Evolutionary conservation across 2,113 vertebrate genomes (phyloP).

Genomic region (Collichthys lucidus): DNA sequence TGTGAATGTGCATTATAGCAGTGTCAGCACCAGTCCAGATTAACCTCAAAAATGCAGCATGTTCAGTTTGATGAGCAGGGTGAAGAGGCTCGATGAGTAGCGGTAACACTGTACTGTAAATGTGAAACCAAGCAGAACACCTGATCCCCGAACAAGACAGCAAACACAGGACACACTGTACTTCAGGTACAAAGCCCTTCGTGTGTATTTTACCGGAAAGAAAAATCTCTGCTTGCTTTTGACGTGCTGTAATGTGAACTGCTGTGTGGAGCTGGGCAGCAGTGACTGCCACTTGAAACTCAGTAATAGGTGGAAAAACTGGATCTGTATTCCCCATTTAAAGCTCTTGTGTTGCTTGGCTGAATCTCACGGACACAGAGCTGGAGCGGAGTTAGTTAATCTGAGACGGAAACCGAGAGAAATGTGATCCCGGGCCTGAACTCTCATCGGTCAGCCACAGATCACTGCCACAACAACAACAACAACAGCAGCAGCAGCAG

Average conservation of each 20-base stretch:
- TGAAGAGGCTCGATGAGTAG: not conserved
- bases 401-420: constrained; percentile 52
- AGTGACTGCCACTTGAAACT: constrained; percentile 32
- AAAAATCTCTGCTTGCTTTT: constrained; percentile 31
- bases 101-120: constrained; percentile 22
- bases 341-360: constrained; percentile 43
- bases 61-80: constrained; percentile 3
- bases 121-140: constrained; percentile 38
- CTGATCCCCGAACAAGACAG: constrained; percentile 30
- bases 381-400: constrained; percentile 27
- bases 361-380: constrained; percentile 16
- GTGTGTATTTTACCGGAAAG: constrained; percentile 10
- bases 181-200: constrained; percentile 19
- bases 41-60: constrained; percentile 17
- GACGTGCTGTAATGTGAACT: constrained; percentile 50
- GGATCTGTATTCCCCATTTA: constrained; percentile 36
- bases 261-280: constrained; percentile 32
- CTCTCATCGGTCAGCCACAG: not conserved
- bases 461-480: constrained; percentile 34
- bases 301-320: constrained; percentile 51
- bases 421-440: constrained; percentile 46
- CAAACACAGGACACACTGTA: constrained; percentile 21
- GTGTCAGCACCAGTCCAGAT: constrained; percentile 7
- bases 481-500: not conserved
- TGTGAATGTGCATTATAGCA: not conserved